Base-by-base conservation (phyloP, 2,888 invertebrate genomes). In the Chymomyza amoena region DNA sequence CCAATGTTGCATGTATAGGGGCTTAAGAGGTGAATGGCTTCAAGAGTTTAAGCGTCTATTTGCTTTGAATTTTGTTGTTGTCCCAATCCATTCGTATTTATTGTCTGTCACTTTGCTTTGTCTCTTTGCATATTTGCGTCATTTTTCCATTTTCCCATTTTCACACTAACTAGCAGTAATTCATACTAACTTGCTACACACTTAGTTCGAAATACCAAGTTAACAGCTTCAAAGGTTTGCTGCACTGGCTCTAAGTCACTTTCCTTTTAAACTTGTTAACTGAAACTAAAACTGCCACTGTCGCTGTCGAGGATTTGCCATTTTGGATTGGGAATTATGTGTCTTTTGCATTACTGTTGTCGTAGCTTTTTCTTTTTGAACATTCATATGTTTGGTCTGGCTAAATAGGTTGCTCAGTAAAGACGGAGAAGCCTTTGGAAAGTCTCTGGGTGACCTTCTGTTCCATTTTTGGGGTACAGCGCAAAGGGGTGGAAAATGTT, bases 1-100 rank as follows among this genome's bases (percentile, higher is more conserved):
- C 13, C 39, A 13, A 13, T 45, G 39, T 13, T 13, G 39, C 39
- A 45, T 45, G 39, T 13, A 45, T 45, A 45, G 4, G 39, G 72
- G 61, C 80, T 81, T 79, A 74, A 77, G 84, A 75, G 82, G 84
- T 81, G 80, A 81, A 81, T 79, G 84, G 70, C 84, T 73, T 57
- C 20, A 10, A 16, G 18, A 57, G 57, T 25, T 56, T 45, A 13
- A 45, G 39, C 10, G 39, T 45, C 13, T 45, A 45, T 45, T 15
- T 15, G 10, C 13, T 13, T 13, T 45, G 39, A 10, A 45, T 45
- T 45, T 13, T 45, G 10, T 45, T 45, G 10, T 7, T 45, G 32
- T 6, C 3, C 13, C 39, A 45, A 13, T 3, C 32, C 32, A 32
- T 32, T 32, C 39, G 39, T 45, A 45, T 45, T 45, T 45, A 45